phyloP scores from a whole-genome alignment of 2,113 vertebrate genomes.

The Phylloscopus whistleri region DNA sequence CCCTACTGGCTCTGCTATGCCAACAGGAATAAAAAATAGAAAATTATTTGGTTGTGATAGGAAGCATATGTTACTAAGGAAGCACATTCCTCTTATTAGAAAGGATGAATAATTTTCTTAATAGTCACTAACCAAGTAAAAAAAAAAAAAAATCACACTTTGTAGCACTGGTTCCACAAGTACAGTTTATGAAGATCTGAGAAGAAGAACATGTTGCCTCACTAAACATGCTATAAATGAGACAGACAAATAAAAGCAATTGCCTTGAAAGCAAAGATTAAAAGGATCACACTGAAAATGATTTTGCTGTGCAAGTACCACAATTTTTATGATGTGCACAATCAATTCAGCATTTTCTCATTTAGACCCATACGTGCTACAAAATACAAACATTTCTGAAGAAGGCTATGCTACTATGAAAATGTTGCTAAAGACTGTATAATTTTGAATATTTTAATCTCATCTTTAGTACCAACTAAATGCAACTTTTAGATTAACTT shows the following conservation, averaged over 20 bases:
- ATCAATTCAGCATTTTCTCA: not conserved
- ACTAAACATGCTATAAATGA: not conserved
- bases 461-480: not conserved
- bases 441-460: not conserved
- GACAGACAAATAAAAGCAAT: constrained; percentile 7
- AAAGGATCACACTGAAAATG: not conserved
- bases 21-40: constrained; percentile 12
- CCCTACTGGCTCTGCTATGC: not conserved
- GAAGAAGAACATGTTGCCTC: not conserved
- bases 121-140: not conserved
- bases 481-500: not conserved
- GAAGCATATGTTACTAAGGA: constrained; percentile 34
- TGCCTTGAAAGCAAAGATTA: constrained; percentile 3
- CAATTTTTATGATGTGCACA: not conserved
- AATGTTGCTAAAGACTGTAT: not conserved
- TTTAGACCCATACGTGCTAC: not conserved
- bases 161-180: not conserved
- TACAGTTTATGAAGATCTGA: not conserved
- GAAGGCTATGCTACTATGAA: not conserved
- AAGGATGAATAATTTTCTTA: not conserved
- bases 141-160: not conserved
- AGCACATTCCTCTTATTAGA: not conserved
- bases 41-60: not conserved
- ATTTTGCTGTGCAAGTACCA: not conserved
- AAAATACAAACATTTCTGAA: not conserved